A percentile compares a stretch with the other conserved stretches of the same genome.
Conservation (phyloP, 2,797 vertebrate genomes). For the Tarsius wallacei region DNA sequence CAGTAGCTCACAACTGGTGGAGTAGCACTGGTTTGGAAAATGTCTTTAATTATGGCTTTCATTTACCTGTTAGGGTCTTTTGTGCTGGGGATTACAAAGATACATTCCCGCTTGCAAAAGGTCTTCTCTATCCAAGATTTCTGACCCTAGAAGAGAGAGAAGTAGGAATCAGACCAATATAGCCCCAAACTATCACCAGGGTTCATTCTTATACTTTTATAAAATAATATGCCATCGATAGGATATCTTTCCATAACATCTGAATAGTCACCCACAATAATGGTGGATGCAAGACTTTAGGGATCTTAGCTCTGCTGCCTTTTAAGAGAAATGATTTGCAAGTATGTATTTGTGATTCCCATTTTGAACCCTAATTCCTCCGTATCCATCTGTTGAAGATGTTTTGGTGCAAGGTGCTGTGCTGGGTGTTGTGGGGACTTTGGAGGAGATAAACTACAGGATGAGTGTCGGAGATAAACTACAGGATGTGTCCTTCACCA, state of each 20-base stretch:
- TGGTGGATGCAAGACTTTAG: neutral
- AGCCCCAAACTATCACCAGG: neutral
- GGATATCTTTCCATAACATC: neutral
- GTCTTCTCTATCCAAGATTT: constrained; percentile 98
- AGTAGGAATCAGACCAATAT: constrained; percentile 25
- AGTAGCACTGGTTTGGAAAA: neutral
- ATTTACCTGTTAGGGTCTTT: constrained; percentile 96
- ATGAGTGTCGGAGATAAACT: neutral
- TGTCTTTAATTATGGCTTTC: neutral
- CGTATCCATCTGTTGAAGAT: neutral
- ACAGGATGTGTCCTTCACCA: neutral
- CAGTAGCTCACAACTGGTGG: neutral
- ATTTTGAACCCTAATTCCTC: neutral
- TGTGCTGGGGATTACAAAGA: constrained; percentile 94
- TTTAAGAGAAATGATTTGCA: neutral
- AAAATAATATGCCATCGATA: neutral
- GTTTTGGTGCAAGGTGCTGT: neutral
- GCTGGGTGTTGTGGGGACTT: neutral
- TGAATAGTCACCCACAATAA: neutral
- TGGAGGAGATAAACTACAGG: neutral
- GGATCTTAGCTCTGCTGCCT: neutral
- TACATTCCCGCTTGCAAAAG: constrained; percentile 97
- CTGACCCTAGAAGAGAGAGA: constrained; percentile 92
- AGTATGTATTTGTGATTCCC: neutral
- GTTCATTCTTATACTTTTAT: neutral